These are phyloP conservation scores for Cecropterus lyciades DNA, from an alignment of 1,140 invertebrate genomes.

Conservation along the genomic window DNA sequence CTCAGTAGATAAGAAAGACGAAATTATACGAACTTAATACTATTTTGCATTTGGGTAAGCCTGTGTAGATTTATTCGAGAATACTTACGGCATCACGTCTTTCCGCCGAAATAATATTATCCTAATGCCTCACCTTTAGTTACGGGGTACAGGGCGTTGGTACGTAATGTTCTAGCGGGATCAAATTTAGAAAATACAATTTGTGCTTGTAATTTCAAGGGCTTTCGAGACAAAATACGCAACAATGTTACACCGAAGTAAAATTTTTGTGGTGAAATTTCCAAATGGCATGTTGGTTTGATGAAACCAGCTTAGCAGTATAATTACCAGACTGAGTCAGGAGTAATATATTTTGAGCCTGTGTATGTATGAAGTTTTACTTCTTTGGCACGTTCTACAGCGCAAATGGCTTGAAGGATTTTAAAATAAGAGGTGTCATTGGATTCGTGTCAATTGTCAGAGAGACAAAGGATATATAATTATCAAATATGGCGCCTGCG, in stretches of 20 bases:
- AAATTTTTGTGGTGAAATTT: neutral
- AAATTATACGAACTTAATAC: slow-evolving; percentile 62
- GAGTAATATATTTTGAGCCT: no score
- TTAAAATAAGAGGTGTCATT: no score
- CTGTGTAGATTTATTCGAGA: slow-evolving; percentile 52
- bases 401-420: no score
- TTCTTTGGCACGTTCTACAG: no score
- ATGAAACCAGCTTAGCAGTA: neutral
- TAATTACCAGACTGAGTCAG: no score
- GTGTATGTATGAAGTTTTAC: no score
- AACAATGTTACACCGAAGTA: neutral
- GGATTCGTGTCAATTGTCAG: no score
- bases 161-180: slow-evolving; percentile 18
- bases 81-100: slow-evolving; percentile 41
- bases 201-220: slow-evolving; percentile 10
- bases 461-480: no score
- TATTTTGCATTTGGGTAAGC: slow-evolving; percentile 63
- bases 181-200: slow-evolving; percentile 20
- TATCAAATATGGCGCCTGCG: no score
- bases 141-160: slow-evolving; percentile 11
- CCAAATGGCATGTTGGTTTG: neutral
- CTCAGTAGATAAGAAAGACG: slow-evolving; percentile 51
- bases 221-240: slow-evolving; percentile 12
- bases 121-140: slow-evolving; percentile 35
- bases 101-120: slow-evolving; percentile 35